Evolutionary conservation across 2,797 vertebrate genomes (phyloP).

Genomic region (Chaetodon trifasciatus): DNA sequence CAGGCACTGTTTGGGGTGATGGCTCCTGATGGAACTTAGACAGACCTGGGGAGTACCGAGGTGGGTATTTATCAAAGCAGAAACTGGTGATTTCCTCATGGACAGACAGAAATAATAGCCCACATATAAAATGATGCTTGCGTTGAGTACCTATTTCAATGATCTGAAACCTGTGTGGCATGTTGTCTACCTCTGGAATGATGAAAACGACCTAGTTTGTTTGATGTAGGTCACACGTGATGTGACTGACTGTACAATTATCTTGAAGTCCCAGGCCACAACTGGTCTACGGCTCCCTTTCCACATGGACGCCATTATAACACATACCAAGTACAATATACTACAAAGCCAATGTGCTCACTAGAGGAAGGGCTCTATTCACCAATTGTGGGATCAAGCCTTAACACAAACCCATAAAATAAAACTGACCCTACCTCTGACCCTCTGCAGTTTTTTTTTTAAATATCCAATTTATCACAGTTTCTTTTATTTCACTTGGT

Average conservation of each 20-base stretch:
- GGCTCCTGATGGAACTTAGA: conserved; percentile 91
- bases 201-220: conserved; percentile 5
- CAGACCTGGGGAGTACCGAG: conserved; percentile 82
- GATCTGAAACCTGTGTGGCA: conserved; percentile 16
- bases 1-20: conserved; percentile 86
- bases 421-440: not conserved
- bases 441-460: not conserved
- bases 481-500: not conserved
- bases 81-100: not conserved
- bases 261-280: not conserved
- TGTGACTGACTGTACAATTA: conserved; percentile 16
- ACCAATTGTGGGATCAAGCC: not conserved
- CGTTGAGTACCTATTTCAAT: not conserved
- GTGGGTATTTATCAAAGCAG: conserved; percentile 2
- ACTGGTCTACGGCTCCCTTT: not conserved
- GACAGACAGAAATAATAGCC: not conserved
- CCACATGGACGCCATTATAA: not conserved
- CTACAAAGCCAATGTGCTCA: not conserved
- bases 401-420: not conserved
- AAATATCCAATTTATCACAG: not conserved
- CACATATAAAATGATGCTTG: not conserved
- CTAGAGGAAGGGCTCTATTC: not conserved
- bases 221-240: conserved; percentile 24
- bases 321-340: not conserved
- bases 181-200: not conserved